Conservation (phyloP, 1,140 invertebrate species). For the Hetaerina americana region DNA sequence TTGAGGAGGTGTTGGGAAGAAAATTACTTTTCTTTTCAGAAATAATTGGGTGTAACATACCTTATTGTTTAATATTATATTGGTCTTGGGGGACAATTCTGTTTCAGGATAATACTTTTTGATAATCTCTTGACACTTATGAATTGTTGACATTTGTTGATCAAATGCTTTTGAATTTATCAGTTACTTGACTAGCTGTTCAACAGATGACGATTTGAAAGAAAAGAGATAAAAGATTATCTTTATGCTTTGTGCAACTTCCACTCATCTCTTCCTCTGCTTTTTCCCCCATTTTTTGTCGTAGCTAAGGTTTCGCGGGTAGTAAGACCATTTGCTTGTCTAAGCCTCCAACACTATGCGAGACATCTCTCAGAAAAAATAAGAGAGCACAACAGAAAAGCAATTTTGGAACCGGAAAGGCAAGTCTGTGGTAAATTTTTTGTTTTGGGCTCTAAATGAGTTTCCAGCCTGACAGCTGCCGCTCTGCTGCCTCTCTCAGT, state of each 20-base stretch:
- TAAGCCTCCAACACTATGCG: conserved; percentile 2
- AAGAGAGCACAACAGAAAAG: conserved; percentile 7
- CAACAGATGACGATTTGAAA: neutral
- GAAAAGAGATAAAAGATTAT: neutral
- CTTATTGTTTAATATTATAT: neutral
- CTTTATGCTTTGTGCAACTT: neutral
- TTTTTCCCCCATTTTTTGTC: conserved; percentile 35
- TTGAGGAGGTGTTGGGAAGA: neutral
- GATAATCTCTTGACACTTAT: neutral
- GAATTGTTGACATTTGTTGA: neutral
- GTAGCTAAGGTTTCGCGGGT: conserved; percentile 32
- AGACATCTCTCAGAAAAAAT: conserved; percentile 8
- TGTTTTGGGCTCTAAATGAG: conserved; percentile 12
- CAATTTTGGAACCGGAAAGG: conserved; percentile 6
- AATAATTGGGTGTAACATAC: neutral
- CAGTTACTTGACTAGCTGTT: neutral
- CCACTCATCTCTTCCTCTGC: conserved; percentile 24
- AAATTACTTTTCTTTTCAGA: neutral
- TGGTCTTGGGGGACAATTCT: neutral
- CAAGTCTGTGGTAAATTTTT: conserved; percentile 5
- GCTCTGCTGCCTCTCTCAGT: conserved; percentile 41
- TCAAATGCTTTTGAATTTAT: neutral
- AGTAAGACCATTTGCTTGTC: conserved; percentile 16
- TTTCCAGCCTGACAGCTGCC: conserved; percentile 22
- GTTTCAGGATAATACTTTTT: neutral